phyloP scores from a whole-genome alignment of 2,888 invertebrate genomes.

The Silvanus unidentatus region DNA sequence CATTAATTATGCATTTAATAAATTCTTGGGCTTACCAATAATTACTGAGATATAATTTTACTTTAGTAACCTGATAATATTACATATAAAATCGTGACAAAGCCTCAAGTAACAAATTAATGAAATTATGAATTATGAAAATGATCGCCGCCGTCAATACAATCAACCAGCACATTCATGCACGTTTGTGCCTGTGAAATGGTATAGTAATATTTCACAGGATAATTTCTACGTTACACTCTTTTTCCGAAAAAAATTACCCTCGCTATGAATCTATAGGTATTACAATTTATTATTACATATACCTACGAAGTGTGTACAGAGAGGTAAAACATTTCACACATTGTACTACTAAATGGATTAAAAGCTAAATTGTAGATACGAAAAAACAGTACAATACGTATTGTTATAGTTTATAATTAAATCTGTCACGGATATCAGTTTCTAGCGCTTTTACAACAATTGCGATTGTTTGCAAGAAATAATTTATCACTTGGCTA shows the following conservation, averaged over 20 bases:
- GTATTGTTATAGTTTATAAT: not conserved
- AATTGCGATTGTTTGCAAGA: no score
- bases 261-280: no score
- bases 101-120: slow-evolving; percentile 50
- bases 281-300: no score
- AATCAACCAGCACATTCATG: slow-evolving; percentile 31
- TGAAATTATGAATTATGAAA: slow-evolving; percentile 52
- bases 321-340: no score
- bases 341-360: no score
- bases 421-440: slow-evolving; percentile 3
- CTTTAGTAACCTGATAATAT: slow-evolving; percentile 47
- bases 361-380: no score
- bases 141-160: slow-evolving; percentile 46
- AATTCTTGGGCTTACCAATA: slow-evolving; percentile 45
- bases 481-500: no score
- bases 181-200: slow-evolving; percentile 7
- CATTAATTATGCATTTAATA: slow-evolving; percentile 47
- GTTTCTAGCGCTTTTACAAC: no score
- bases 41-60: slow-evolving; percentile 44
- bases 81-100: slow-evolving; percentile 50
- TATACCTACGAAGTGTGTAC: no score
- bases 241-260: slow-evolving; percentile 9
- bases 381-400: no score
- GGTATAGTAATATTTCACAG: slow-evolving; percentile 24
- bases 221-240: slow-evolving; percentile 11